Percentiles rank a stretch among this genome's conserved stretches.
Conservation (phyloP, 2,888 invertebrate species). For the Thumatha senex region DNA sequence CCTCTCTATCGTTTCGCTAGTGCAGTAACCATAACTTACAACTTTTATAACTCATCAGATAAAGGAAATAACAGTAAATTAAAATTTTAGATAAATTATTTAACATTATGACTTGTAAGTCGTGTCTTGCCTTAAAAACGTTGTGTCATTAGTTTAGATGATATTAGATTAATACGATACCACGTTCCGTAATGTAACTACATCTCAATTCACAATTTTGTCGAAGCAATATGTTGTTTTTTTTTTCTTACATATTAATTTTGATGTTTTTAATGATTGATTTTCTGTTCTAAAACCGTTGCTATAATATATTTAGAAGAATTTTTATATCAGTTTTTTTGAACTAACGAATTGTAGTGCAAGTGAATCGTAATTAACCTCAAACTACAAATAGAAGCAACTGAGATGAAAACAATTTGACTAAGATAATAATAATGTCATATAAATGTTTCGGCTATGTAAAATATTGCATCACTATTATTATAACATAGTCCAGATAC, state of each 20-base stretch:
- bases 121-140: constrained; percentile 31
- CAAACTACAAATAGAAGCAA: not conserved
- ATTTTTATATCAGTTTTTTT: not conserved
- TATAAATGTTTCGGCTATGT: constrained; percentile 17
- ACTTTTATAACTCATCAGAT: not conserved
- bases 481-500: constrained; percentile 4
- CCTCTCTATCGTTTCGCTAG: not conserved
- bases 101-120: constrained; percentile 23
- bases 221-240: not conserved
- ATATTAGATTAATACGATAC: not conserved
- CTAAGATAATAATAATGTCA: constrained; percentile 17
- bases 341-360: not conserved
- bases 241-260: not conserved
- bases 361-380: not conserved
- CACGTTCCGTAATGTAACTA: constrained; percentile 3
- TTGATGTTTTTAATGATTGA: not conserved
- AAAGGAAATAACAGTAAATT: constrained; percentile 1
- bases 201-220: not conserved
- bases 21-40: constrained; percentile 2
- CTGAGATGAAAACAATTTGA: constrained; percentile 13
- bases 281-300: not conserved
- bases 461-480: constrained; percentile 17
- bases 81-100: constrained; percentile 14
- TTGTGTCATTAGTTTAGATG: constrained; percentile 14
- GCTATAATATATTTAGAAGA: not conserved